phyloP scores from a whole-genome alignment of 2,113 vertebrate genomes.

The Sinocyclocheilus grahami region DNA sequence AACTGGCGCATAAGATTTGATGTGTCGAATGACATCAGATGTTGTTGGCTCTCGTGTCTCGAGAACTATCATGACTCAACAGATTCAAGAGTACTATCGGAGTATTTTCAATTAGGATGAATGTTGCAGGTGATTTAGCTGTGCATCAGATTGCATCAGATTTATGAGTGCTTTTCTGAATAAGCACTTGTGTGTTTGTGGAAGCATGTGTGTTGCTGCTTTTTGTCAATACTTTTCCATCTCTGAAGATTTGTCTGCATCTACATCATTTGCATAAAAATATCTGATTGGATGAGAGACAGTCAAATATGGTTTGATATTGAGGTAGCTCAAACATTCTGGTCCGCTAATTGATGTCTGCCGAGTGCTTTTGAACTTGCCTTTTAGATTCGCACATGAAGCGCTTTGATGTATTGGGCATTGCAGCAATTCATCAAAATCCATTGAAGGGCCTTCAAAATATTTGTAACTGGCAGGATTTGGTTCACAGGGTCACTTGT shows the following conservation, averaged over 20 bases:
- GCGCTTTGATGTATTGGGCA: not conserved
- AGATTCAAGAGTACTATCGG: too few species aligned
- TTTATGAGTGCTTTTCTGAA: not conserved
- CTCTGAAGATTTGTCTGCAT: not conserved
- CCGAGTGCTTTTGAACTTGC: not conserved
- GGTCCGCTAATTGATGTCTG: not conserved
- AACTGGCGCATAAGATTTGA: too few species aligned
- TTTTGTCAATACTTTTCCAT: not conserved
- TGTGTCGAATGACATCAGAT: too few species aligned
- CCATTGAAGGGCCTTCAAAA: not conserved
- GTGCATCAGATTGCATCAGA: not conserved
- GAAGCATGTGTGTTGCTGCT: not conserved
- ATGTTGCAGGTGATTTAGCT: not conserved
- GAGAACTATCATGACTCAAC: too few species aligned
- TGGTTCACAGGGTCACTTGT: not conserved
- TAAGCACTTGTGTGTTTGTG: not conserved
- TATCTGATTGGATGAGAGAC: not conserved
- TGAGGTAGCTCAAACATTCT: not conserved
- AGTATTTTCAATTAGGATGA: not conserved
- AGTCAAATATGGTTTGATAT: not conserved
- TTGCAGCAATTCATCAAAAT: conserved; percentile 2
- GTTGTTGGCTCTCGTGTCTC: too few species aligned
- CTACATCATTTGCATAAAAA: not conserved
- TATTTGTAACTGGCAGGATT: not conserved
- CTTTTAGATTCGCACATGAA: not conserved